Conservation (phyloP, 2,797 vertebrate species). For the Sebastes melanostomus region DNA sequence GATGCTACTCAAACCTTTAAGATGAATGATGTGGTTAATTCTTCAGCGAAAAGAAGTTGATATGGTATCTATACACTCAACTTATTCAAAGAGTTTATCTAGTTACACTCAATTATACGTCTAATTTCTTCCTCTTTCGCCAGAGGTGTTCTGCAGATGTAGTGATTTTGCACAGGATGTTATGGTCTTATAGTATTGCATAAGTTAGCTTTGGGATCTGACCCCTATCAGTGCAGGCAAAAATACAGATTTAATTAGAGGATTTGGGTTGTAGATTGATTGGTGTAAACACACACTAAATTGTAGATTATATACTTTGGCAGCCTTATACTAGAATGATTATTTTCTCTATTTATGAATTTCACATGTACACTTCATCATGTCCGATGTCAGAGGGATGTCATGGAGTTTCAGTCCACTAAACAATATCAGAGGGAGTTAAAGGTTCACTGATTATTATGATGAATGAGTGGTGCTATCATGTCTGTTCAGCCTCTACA, state of each 20-base stretch:
- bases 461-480: background rate
- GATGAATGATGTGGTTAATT: background rate
- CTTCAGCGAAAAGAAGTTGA: background rate
- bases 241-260: constrained; percentile 4
- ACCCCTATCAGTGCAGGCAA: background rate
- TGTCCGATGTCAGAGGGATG: background rate
- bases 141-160: background rate
- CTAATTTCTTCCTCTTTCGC: background rate
- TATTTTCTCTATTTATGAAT: background rate
- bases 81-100: background rate
- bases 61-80: background rate
- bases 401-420: background rate
- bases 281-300: background rate
- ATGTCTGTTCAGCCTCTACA: background rate
- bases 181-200: background rate
- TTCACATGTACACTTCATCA: background rate
- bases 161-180: background rate
- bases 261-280: background rate
- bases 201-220: background rate
- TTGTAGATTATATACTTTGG: constrained; percentile 11
- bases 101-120: background rate
- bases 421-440: background rate
- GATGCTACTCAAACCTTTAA: too few species aligned
- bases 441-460: background rate
- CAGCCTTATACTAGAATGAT: background rate